Evolutionary conservation across 2,797 vertebrate genomes (phyloP).

Genomic region (Aselliscus stoliczkanus): DNA sequence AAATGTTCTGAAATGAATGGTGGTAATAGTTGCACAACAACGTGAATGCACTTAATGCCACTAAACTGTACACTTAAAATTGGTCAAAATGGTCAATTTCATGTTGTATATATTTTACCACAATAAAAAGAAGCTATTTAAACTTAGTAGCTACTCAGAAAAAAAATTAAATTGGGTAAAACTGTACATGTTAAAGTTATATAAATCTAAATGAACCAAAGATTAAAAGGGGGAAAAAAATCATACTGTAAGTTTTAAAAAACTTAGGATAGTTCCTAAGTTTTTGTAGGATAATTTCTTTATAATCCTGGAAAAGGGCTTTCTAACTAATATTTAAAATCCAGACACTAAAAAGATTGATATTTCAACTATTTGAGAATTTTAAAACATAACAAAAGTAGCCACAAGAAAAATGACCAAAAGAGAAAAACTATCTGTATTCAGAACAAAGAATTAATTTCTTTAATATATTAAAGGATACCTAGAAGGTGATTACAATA

Average conservation of each 20-base stretch:
- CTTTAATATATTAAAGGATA: neutral
- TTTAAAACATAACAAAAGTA: neutral
- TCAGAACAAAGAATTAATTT: neutral
- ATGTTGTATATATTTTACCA: neutral
- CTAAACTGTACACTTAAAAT: too few relatives aligned
- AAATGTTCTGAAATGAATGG: neutral
- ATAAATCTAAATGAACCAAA: neutral
- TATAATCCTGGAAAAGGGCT: neutral
- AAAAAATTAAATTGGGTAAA: neutral
- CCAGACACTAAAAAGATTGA: neutral
- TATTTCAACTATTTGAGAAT: neutral
- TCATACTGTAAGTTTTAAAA: neutral
- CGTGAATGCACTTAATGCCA: neutral
- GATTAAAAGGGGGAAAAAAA: neutral
- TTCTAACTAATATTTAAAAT: neutral
- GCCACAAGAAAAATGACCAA: neutral
- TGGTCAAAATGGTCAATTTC: neutral
- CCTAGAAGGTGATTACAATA: neutral
- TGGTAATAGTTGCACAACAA: neutral
- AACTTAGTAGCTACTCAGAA: neutral
- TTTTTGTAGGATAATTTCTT: neutral
- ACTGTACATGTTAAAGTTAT: neutral
- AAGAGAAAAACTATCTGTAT: neutral
- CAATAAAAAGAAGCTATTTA: neutral
- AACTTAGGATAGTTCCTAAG: too few relatives aligned